Evolutionary conservation across 2,888 invertebrate species (phyloP).

Genomic region (Empis livida): DNA sequence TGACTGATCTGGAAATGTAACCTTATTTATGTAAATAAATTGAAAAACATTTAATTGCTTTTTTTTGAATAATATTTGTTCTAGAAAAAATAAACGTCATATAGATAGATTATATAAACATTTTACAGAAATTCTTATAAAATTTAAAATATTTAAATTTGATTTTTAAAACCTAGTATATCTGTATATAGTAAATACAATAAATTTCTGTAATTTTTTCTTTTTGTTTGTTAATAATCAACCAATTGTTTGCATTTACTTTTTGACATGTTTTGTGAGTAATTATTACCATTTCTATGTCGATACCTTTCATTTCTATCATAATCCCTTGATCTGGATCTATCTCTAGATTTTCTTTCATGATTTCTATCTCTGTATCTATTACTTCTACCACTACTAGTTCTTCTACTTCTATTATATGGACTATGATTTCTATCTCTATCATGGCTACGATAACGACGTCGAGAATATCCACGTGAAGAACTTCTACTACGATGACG

Average conservation of each 20-base stretch:
- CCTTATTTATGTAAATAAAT: too few relatives aligned
- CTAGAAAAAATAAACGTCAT: too few relatives aligned
- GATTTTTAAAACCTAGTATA: too few relatives aligned
- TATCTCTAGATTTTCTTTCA: constrained; percentile 5
- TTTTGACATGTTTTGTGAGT: neutral
- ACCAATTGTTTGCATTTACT: neutral
- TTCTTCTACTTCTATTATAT: constrained; percentile 9
- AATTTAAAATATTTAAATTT: too few relatives aligned
- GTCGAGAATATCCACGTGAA: neutral
- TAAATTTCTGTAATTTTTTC: neutral
- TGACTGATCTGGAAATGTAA: too few relatives aligned
- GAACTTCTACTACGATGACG: neutral
- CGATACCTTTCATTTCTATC: neutral
- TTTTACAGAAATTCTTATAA: too few relatives aligned
- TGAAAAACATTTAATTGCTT: too few relatives aligned
- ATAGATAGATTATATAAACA: too few relatives aligned
- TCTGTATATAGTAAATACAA: too few relatives aligned
- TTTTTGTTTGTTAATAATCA: neutral
- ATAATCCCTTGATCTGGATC: constrained; percentile 9
- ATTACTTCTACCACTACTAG: neutral
- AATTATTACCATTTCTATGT: neutral
- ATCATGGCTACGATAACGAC: constrained; percentile 14
- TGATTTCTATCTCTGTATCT: constrained; percentile 10
- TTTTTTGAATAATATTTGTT: too few relatives aligned
- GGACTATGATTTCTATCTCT: constrained; percentile 12